A percentile compares a stretch with the other conserved stretches of the same genome.
phyloP scores from a whole-genome alignment of 2,888 invertebrate genomes.

The Electrophaes corylata region DNA sequence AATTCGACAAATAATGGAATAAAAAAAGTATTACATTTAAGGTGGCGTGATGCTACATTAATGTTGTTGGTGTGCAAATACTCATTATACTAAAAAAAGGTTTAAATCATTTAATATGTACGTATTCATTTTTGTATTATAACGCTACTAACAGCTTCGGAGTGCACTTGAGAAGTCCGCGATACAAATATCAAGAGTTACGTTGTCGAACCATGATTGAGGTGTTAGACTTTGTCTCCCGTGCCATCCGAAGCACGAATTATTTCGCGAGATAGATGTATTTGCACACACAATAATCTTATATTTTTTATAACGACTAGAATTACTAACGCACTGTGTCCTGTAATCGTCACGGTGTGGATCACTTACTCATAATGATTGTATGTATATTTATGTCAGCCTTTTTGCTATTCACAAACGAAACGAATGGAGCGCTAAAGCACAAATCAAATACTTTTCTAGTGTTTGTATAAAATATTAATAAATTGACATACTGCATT shows the following conservation, averaged over 20 bases:
- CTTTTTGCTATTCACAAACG: constrained; percentile 24
- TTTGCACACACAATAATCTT: constrained; percentile 53
- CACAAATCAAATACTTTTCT: background rate
- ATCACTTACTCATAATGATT: constrained; percentile 74
- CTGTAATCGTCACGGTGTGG: constrained; percentile 59
- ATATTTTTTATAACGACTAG: constrained; percentile 73
- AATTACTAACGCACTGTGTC: constrained; percentile 65
- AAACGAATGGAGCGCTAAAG: background rate
- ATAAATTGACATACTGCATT: background rate
- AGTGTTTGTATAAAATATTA: constrained; percentile 2
- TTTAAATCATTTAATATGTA: too few species aligned
- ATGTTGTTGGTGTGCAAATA: constrained; percentile 50
- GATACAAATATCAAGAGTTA: too few species aligned
- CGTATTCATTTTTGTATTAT: too few species aligned
- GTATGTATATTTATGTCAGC: constrained; percentile 58
- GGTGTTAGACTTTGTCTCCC: too few species aligned
- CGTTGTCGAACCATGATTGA: too few species aligned
- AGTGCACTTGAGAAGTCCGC: too few species aligned
- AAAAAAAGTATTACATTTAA: constrained; percentile 79
- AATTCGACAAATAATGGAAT: constrained; percentile 79
- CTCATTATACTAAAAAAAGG: background rate
- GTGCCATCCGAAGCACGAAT: too few species aligned
- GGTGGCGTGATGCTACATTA: constrained; percentile 63
- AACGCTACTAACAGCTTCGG: background rate
- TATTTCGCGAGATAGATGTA: too few species aligned